Conservation (phyloP, 2,888 invertebrate genomes). For the Synanthedon tipuliformis region DNA sequence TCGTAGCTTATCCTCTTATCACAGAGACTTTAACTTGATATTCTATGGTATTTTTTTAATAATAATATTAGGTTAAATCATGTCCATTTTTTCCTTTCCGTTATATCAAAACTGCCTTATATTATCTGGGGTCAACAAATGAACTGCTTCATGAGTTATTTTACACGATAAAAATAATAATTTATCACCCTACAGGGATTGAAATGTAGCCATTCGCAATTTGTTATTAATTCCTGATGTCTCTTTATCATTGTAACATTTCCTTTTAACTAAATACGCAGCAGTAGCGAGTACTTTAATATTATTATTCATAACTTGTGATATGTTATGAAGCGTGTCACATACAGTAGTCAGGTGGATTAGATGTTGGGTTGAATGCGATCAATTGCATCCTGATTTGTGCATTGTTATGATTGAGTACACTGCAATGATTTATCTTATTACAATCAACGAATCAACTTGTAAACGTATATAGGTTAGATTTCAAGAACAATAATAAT, state of each 20-base stretch:
- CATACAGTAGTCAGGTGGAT: constrained; percentile 7
- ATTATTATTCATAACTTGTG: constrained; percentile 33
- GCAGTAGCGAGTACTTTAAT: constrained; percentile 8
- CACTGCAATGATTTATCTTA: constrained; percentile 1
- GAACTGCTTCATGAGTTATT: constrained; percentile 3
- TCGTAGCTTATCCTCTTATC: too few species aligned
- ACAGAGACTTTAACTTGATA: too few species aligned
- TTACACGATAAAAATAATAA: constrained; percentile 1
- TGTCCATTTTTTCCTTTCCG: neutral
- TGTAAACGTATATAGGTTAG: neutral
- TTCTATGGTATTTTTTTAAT: too few species aligned
- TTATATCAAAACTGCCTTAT: constrained; percentile 17
- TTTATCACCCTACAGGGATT: neutral
- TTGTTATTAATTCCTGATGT: too few species aligned
- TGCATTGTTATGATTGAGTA: constrained; percentile 5
- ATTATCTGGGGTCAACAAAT: constrained; percentile 49
- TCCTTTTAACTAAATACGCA: constrained; percentile 7
- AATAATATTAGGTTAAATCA: too few species aligned
- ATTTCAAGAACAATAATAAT: too few species aligned
- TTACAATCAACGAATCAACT: neutral
- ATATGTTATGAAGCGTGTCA: constrained; percentile 36
- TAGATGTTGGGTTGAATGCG: neutral
- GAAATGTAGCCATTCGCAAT: too few species aligned
- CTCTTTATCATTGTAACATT: too few species aligned
- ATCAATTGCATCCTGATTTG: constrained; percentile 8